These are phyloP conservation scores for Timandra comae DNA, from an alignment of 2,888 invertebrate species.

Conservation along the genomic window DNA sequence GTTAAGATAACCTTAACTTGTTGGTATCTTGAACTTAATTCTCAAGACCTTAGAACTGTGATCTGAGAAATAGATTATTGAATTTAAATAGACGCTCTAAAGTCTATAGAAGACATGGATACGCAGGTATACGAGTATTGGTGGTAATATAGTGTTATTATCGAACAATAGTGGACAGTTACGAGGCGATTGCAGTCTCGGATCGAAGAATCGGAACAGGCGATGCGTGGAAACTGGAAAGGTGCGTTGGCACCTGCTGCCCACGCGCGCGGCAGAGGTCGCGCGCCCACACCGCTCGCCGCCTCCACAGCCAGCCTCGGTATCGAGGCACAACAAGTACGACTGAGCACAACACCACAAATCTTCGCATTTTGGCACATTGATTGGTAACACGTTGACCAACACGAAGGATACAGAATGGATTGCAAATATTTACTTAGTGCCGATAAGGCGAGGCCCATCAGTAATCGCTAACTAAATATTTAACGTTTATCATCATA, in stretches of 20 bases:
- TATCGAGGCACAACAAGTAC: not conserved
- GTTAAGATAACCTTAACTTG: too few species aligned
- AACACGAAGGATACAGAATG: conserved; percentile 7
- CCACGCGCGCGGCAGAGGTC: conserved; percentile 60
- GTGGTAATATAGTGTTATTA: not conserved
- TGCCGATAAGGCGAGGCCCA: not conserved
- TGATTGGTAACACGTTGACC: conserved; percentile 9
- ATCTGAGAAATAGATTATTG: too few species aligned
- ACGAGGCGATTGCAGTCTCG: conserved; percentile 31
- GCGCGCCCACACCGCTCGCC: conserved; percentile 49
- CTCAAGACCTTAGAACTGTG: too few species aligned
- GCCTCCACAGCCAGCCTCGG: conserved; percentile 23
- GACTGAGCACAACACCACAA: not conserved
- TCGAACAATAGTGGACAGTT: conserved; percentile 29
- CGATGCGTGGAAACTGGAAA: conserved; percentile 56
- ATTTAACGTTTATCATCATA: not conserved
- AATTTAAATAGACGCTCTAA: too few species aligned
- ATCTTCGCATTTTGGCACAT: too few species aligned
- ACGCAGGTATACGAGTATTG: too few species aligned
- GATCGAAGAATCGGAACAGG: conserved; percentile 29
- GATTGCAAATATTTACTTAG: conserved; percentile 9
- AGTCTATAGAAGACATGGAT: too few species aligned
- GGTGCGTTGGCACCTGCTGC: conserved; percentile 70
- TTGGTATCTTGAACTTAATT: too few species aligned
- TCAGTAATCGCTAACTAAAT: not conserved